A percentile compares a stretch with the other conserved stretches of the same genome.
phyloP scores from a whole-genome alignment of 2,797 vertebrate genomes.

The Silurus aristotelis region DNA sequence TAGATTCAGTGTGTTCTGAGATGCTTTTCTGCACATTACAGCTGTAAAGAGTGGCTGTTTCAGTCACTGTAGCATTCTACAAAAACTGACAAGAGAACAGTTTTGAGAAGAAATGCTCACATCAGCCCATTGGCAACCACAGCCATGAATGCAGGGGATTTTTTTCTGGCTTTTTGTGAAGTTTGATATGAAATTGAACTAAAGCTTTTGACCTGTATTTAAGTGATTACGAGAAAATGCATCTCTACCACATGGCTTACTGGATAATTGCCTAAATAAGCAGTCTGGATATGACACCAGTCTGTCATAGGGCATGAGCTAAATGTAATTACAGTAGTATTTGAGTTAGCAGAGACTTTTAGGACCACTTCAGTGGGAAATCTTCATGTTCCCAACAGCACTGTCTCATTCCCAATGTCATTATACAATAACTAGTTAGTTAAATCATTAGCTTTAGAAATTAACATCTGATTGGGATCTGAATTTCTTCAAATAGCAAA shows the following conservation, averaged over 20 bases:
- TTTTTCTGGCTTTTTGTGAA: background rate
- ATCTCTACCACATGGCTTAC: background rate
- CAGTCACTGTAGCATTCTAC: background rate
- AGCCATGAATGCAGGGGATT: background rate
- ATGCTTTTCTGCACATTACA: background rate
- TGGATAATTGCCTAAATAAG: background rate
- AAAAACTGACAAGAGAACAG: no score
- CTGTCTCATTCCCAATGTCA: background rate
- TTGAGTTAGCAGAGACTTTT: background rate
- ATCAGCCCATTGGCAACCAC: background rate
- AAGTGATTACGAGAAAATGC: background rate
- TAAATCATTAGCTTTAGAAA: background rate
- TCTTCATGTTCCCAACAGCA: background rate
- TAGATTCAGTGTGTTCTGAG: background rate
- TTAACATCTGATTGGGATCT: background rate
- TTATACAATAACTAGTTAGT: constrained; percentile 3
- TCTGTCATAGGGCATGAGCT: background rate
- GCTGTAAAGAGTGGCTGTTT: background rate
- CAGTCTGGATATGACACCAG: background rate
- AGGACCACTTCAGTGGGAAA: background rate
- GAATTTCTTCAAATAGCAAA: no score
- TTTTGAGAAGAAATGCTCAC: background rate
- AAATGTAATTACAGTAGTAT: background rate
- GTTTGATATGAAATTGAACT: background rate
- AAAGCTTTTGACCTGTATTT: background rate